Conservation (phyloP, 2,113 vertebrate species). For the Petaurus breviceps region DNA sequence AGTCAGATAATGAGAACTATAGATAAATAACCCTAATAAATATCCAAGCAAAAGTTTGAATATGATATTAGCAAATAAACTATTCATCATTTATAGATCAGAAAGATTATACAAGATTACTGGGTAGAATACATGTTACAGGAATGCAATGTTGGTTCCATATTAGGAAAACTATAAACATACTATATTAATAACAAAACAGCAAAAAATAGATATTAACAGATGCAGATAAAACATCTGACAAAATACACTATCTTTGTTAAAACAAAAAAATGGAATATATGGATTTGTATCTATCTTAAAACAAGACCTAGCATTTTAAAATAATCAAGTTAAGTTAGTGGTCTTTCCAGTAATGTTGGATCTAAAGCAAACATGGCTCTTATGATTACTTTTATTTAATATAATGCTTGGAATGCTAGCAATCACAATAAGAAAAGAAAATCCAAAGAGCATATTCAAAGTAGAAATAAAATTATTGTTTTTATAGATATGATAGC, state of each 20-base stretch:
- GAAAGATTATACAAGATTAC: neutral
- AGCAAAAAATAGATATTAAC: neutral
- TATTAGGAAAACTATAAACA: neutral
- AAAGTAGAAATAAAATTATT: neutral
- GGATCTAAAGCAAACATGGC: neutral
- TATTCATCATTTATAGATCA: neutral
- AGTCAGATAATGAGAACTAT: neutral
- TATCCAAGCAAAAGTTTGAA: neutral
- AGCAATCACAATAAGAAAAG: neutral
- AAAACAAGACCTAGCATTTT: neutral
- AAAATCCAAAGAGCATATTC: too few relatives aligned
- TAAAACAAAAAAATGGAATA: neutral
- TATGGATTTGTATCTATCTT: neutral
- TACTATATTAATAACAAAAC: neutral
- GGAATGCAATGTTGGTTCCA: neutral
- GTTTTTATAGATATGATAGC: neutral
- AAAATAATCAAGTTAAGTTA: neutral
- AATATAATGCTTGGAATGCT: neutral
- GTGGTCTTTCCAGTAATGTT: neutral
- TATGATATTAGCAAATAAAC: neutral
- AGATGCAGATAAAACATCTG: neutral
- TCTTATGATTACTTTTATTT: neutral
- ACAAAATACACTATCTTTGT: neutral
- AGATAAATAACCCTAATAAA: neutral
- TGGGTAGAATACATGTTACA: neutral